A percentile compares a stretch with the other conserved stretches of the same genome.
Evolutionary conservation across 2,797 vertebrate genomes (phyloP).

Genomic region (Typhlichthys subterraneus): DNA sequence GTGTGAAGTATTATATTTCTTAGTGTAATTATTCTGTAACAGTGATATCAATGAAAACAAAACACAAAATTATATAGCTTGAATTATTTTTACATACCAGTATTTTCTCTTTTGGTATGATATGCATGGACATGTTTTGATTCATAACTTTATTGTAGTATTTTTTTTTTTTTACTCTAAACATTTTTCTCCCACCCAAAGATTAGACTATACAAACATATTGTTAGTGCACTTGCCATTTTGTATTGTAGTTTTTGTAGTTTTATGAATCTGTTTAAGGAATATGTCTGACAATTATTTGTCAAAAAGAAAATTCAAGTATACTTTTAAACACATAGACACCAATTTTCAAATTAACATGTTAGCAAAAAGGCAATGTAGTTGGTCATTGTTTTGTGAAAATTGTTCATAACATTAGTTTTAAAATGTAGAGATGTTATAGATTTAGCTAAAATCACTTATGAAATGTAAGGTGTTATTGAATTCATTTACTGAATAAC

Average conservation of each 20-base stretch:
- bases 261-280: neutral
- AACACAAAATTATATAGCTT: slow-evolving; percentile 4
- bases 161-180: slow-evolving; percentile 5
- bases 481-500: too few species aligned
- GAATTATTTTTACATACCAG: slow-evolving; percentile 15
- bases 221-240: neutral
- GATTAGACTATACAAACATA: slow-evolving; percentile 15
- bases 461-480: neutral
- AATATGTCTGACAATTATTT: neutral
- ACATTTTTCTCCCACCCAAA: slow-evolving; percentile 33
- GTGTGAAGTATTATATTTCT: neutral
- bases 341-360: neutral
- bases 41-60: too few species aligned
- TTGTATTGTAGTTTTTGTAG: neutral
- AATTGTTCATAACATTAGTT: slow-evolving; percentile 3
- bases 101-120: slow-evolving; percentile 19
- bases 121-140: slow-evolving; percentile 8
- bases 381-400: neutral
- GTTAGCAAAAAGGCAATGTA: neutral
- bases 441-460: slow-evolving; percentile 16
- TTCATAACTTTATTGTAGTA: neutral
- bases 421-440: slow-evolving; percentile 32
- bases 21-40: neutral
- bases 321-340: neutral
- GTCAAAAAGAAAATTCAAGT: neutral